Evolutionary conservation across 1,140 invertebrate species (phyloP).

Genomic region (Telenomus remus): DNA sequence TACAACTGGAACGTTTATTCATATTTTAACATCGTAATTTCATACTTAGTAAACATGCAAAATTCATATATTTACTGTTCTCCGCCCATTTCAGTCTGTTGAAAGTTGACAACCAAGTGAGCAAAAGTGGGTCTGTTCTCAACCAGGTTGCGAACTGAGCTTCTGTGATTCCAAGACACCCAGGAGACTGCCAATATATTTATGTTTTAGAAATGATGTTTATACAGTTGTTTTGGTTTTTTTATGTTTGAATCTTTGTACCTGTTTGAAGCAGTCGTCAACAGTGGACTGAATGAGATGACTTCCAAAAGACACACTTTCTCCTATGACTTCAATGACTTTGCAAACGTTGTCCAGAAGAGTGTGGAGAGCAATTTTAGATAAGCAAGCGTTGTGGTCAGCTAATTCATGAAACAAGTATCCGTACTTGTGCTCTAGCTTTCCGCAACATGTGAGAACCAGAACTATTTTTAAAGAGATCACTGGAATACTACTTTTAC

Average conservation of each 20-base stretch:
- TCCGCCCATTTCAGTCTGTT: conserved; percentile 78
- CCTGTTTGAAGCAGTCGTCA: conserved; percentile 76
- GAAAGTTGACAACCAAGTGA: conserved; percentile 79
- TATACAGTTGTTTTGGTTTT: background rate
- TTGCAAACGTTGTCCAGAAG: conserved; percentile 75
- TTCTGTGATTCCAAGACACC: conserved; percentile 76
- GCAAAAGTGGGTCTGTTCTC: conserved; percentile 77
- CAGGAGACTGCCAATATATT: conserved; percentile 67
- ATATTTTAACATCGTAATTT: conserved; percentile 20
- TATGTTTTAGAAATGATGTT: background rate
- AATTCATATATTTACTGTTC: conserved; percentile 75
- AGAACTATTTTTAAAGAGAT: conserved; percentile 77
- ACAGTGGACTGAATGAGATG: conserved; percentile 75
- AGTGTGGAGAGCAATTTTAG: conserved; percentile 72
- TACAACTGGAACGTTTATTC: conserved; percentile 69
- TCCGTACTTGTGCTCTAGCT: conserved; percentile 78
- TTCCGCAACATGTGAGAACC: conserved; percentile 74
- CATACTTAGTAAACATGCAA: too few relatives aligned
- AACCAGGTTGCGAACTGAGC: conserved; percentile 77
- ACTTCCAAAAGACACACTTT: conserved; percentile 76
- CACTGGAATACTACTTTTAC: conserved; percentile 73
- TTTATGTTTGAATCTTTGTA: conserved; percentile 61
- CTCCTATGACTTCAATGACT: conserved; percentile 76
- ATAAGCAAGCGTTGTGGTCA: conserved; percentile 78
- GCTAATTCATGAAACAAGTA: conserved; percentile 78